These are phyloP conservation scores for Zaprionus nigranus DNA, from an alignment of 1,140 invertebrate genomes.

Conservation along the genomic window DNA sequence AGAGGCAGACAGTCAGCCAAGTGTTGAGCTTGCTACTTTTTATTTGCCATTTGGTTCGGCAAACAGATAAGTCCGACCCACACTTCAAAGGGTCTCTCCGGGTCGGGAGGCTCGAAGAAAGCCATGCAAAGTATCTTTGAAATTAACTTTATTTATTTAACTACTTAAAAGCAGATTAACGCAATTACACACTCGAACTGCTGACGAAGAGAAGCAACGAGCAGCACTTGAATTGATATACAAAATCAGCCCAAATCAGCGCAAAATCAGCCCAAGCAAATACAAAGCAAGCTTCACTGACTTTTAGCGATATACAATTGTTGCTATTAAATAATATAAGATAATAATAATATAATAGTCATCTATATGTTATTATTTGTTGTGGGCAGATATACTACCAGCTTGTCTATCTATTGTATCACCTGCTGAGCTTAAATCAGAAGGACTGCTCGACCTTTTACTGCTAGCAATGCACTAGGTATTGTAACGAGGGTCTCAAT, in stretches of 20 bases:
- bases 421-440: too few relatives aligned
- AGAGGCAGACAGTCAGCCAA: conserved; percentile 19
- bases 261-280: conserved; percentile 16
- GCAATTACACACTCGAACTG: conserved; percentile 84
- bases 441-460: too few relatives aligned
- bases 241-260: conserved; percentile 5
- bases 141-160: conserved; percentile 84
- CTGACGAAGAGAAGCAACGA: conserved; percentile 63
- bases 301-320: not conserved
- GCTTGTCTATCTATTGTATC: too few relatives aligned
- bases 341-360: not conserved
- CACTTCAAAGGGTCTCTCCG: conserved; percentile 63
- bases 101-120: conserved; percentile 42
- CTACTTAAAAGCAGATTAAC: conserved; percentile 84
- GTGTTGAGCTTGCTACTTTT: conserved; percentile 30
- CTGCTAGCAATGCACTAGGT: not conserved
- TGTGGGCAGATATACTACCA: too few relatives aligned
- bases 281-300: not conserved
- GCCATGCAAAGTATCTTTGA: conserved; percentile 70
- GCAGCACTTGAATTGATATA: conserved; percentile 26
- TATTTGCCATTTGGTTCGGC: conserved; percentile 41
- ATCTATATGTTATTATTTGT: not conserved
- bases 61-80: conserved; percentile 36
- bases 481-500: too few relatives aligned
- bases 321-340: not conserved